Base-by-base conservation (phyloP, 1,140 invertebrate genomes). In the Forficula auricularia region DNA sequence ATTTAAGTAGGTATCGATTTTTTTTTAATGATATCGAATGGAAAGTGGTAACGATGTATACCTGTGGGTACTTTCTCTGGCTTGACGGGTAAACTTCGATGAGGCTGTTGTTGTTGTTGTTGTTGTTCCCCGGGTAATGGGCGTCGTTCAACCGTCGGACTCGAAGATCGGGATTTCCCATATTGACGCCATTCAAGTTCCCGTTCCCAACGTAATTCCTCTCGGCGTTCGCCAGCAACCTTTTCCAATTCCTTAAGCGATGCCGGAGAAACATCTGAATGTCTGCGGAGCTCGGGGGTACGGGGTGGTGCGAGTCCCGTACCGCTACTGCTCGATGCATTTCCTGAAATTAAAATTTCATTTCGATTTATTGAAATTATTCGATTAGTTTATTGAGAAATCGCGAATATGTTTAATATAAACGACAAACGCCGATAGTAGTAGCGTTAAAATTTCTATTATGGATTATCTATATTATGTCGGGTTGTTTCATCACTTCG, bases 181-280 rank as follows among this genome's bases (percentile, higher is more conserved):
- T 62, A 63, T 47, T 60, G 63, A 46, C 61, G 55, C 59, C 67
- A 64, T 40, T 68, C 64, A 44, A 66, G 41, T 45, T 66, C 64
- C 46, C 59, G 50, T 49, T 66, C 63, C 61, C 62, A 61, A 46
- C 59, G 60, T 49, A 65, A 54, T 41, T 67, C 58, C 50, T 64
- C 56, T 30, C 63, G 61, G 14, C 61, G 60, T 44, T 68, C 65
- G 35, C 66, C 64, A 60, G 65, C 62, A 65, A 84, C 81, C 70
- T 83, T 81, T 64, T 85, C 82, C 1, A 86, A 63, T 60, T 85
- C 81, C 54, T 84, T 85, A 3, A 85, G 62, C 30, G 79, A 83
- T 0, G 81, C 81, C 0, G 81, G 80, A 13, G 82, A 85, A 1
- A 85, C 81, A 47, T 85, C 82, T 1, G 80, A 84, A 53, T 86